Conservation (phyloP, 2,888 invertebrate species). For the Linyphia triangularis region DNA sequence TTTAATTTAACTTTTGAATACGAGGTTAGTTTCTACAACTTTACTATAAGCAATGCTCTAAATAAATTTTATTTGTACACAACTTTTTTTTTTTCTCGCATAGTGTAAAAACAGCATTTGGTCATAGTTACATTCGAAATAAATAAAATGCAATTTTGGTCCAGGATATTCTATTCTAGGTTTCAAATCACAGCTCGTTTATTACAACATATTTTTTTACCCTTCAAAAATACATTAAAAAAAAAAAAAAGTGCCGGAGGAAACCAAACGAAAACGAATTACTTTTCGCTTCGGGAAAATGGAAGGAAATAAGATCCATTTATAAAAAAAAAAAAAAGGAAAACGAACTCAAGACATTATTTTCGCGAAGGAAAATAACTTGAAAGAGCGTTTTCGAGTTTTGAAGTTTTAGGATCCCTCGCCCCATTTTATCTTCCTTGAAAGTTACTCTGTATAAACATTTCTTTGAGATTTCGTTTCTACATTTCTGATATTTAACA, state of each 20-base stretch:
- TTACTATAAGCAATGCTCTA: no score
- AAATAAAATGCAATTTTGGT: no score
- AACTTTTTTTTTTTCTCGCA: no score
- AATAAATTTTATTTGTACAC: no score
- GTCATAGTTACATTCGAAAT: no score
- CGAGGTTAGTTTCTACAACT: no score
- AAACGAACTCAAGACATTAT: slow-evolving; percentile 13
- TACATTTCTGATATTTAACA: background rate
- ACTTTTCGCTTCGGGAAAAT: background rate
- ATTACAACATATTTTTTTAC: no score
- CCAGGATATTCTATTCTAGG: no score
- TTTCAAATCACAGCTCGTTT: no score
- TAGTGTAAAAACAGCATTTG: no score
- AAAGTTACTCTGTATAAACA: slow-evolving; percentile 10
- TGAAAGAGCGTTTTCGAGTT: background rate
- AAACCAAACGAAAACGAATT: slow-evolving; percentile 2
- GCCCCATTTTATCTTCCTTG: background rate
- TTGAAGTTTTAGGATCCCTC: background rate
- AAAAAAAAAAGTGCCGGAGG: background rate
- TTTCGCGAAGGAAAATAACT: background rate
- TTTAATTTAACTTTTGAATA: no score
- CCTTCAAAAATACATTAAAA: background rate
- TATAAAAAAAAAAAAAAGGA: background rate
- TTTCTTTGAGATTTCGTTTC: background rate
- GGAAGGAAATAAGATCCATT: background rate